Evolutionary conservation across 2,797 vertebrate species (phyloP).

Genomic region (Smutsia temminckii): DNA sequence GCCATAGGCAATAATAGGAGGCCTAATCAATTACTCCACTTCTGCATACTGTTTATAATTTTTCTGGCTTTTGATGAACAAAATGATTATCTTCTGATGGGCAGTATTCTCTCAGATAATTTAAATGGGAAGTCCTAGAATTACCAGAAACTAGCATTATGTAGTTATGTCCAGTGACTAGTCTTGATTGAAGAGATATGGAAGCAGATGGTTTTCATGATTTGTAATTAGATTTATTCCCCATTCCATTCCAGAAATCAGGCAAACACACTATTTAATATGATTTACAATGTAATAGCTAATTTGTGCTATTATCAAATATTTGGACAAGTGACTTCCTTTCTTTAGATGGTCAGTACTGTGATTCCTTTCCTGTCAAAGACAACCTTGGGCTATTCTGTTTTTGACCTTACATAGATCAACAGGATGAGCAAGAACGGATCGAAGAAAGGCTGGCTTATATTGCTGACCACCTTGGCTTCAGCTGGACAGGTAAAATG

Average conservation of each 20-base stretch:
- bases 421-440: constrained; percentile 92
- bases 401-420: constrained; percentile 92
- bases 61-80: background rate
- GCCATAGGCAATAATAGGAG: background rate
- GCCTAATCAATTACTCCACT: background rate
- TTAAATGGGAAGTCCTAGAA: background rate
- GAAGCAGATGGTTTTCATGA: constrained; percentile 69
- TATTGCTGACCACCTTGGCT: constrained; percentile 97
- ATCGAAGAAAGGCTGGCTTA: constrained; percentile 93
- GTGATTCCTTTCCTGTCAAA: constrained; percentile 44
- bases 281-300: background rate
- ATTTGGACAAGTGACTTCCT: constrained; percentile 45
- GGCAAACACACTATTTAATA: background rate
- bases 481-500: constrained; percentile 96
- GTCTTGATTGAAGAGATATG: constrained; percentile 76
- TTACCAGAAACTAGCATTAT: background rate
- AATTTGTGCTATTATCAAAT: background rate
- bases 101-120: background rate
- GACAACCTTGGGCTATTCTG: constrained; percentile 81
- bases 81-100: background rate
- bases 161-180: background rate
- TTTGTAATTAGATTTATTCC: constrained; percentile 36
- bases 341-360: constrained; percentile 47
- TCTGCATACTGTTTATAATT: background rate
- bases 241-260: constrained; percentile 41